Evolutionary conservation across 2,113 vertebrate species (phyloP), one percentile per base, ranked within the genome.

Genomic region (Argyrosomus japonicus): DNA sequence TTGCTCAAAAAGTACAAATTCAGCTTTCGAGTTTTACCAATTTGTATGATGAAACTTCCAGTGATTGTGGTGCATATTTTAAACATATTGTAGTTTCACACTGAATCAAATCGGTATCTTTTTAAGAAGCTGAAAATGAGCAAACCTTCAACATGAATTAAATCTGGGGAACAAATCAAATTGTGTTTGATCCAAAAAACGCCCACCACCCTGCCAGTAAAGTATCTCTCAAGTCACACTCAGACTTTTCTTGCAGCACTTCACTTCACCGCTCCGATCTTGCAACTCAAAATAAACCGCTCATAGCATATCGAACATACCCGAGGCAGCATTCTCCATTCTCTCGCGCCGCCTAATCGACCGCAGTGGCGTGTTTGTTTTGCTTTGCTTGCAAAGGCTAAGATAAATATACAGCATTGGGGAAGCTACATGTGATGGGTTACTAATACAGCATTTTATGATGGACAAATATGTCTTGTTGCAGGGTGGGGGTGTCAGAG

Each of bases 361-460:
- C 87, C 82, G 25, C 88, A 79, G 75, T 62, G 85, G 61, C 40
- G 1, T 88, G 84, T 88, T 91, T 93, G 90, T 92, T 94, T 93
- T 85, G 75, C 82, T 90, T 88, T 36, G 32, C 32, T 36, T 36
- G 86, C 84, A 29, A 77, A 79, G 51, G 61, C 82, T 71, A 72
- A 88, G 73, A 88, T 74, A 89, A 88, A 91, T 77, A 89, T 47
- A 85, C 81, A 76, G 68, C 70, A 3, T 74, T 81, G 76, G 82
- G 84, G 86, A 92, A 85, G 89, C 78, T 76, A 53, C 45, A 27
- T 83, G 83, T 74, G 90, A 92, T 88, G 82, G 75, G 78, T 81
- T 89, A 89, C 87, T 92, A 89, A 91, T 81, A 78, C 50, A 0
- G 83, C 79, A 72, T 83, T 92, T 89, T 91, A 87, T 89, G 82